Base-by-base conservation (phyloP, 2,113 vertebrate species). In the Syngnathus scovelli region DNA sequence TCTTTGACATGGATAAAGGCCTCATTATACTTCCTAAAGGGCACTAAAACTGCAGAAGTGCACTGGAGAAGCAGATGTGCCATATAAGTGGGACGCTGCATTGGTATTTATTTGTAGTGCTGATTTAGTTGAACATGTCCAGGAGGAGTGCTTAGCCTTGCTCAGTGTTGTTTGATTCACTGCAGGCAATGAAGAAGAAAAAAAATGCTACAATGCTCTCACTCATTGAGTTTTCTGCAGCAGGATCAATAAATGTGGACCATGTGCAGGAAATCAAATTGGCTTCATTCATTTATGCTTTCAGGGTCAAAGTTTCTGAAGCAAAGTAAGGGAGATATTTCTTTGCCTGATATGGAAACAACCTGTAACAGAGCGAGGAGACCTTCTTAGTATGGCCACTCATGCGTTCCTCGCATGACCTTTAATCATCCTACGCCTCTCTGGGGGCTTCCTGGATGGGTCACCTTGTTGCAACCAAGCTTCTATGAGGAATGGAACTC, bases 51-150 rank as follows among this genome's bases (percentile, higher is more conserved):
- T 33, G 27, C 27, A 33, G 27, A 33, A 33, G 27, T 33, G 59
- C 55, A 16, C 44, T 36, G 51, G 33, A 65, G 54, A 61, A 18
- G 33, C 27, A 66, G 49, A 52, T 7, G 39, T 68, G 55, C 67
- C 19, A 37, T 12, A 70, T 55, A 70, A 73, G 63, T 67, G 46
- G 41, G 63, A 69, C 72, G 37, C 41, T 21, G 46, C 9, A 49
- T 67, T 63, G 71, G 70, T 88, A 86, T 87, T 87, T 87, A 89
- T 87, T 87, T 87, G 88, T 87, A 81, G 88, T 27, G 68, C 61
- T 75, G 68, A 85, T 81, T 83, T 82, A 71, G 69, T 73, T 72
- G 76, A 69, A 85, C 64, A 67, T 77, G 67, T 82, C 85, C 71
- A 76, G 10, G 27, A 60, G 81, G 88, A 86, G 68, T 65, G 64